Percentiles rank a stretch among this genome's conserved stretches.
These are phyloP conservation scores for Crocidura indochinensis DNA, from an alignment of 2,797 vertebrate genomes.

Conservation along the genomic window DNA sequence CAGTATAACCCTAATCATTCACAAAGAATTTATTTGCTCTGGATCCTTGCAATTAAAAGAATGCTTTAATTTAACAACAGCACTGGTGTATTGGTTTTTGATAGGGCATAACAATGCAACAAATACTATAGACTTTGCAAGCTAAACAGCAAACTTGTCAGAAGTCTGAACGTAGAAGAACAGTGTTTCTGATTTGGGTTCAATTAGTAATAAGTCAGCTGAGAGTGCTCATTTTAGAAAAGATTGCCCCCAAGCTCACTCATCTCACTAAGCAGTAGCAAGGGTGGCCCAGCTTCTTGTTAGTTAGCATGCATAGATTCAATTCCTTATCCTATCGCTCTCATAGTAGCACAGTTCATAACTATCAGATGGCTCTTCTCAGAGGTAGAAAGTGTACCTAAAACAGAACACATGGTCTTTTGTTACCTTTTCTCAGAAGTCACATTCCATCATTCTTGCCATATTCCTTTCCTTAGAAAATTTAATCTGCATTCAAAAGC, in stretches of 20 bases:
- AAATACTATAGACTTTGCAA: not conserved
- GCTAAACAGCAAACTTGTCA: not conserved
- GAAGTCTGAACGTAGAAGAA: not conserved
- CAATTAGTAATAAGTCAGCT: not conserved
- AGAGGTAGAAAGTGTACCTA: not conserved
- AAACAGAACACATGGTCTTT: not conserved
- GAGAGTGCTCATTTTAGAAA: not conserved
- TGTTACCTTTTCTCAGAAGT: slow-evolving; percentile 4
- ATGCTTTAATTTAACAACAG: not conserved
- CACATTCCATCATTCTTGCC: not conserved
- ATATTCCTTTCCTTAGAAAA: slow-evolving; percentile 15
- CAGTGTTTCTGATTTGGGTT: not conserved
- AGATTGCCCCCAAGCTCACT: not conserved
- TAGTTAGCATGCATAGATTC: not conserved
- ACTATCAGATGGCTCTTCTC: not conserved
- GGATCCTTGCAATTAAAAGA: not conserved
- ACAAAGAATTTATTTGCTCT: not conserved
- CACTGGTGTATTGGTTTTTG: not conserved
- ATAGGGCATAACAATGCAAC: not conserved
- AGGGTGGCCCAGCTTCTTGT: not conserved
- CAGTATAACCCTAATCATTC: not conserved
- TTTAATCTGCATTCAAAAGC: not conserved
- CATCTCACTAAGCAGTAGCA: not conserved
- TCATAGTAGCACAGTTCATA: not conserved
- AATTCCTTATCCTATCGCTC: not conserved